A percentile compares a stretch with the other conserved stretches of the same genome.
phyloP scores from a whole-genome alignment of 1,140 invertebrate species.

The Ladona fulva region DNA sequence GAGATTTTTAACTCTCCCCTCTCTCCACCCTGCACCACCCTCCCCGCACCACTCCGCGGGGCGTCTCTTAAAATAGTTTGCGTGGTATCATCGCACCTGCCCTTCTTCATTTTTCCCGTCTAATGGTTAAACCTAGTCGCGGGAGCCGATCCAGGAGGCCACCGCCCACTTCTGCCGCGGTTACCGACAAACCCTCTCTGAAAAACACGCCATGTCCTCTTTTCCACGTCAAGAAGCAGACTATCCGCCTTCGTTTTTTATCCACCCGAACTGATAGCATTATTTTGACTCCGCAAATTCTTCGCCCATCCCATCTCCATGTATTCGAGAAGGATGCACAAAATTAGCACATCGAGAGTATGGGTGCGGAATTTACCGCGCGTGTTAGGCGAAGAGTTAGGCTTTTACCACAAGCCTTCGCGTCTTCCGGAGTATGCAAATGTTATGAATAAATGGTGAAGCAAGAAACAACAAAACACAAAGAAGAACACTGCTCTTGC shows the following conservation, averaged over 20 bases:
- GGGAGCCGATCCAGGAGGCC: neutral
- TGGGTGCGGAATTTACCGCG: neutral
- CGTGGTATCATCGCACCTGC: neutral
- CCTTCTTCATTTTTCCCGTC: conserved; percentile 8
- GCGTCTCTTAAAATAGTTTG: neutral
- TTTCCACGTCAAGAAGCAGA: neutral
- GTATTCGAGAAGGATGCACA: neutral
- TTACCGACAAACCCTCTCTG: neutral
- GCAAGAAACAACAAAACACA: too few species aligned
- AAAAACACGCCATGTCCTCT: neutral
- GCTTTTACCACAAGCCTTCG: too few species aligned
- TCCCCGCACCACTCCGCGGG: neutral
- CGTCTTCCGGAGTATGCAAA: too few species aligned
- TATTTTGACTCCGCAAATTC: neutral
- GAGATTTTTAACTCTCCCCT: too few species aligned
- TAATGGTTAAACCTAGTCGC: conserved; percentile 1
- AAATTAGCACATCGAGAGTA: neutral
- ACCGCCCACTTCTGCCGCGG: neutral
- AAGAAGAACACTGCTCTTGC: too few species aligned
- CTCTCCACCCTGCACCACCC: neutral
- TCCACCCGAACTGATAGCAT: neutral
- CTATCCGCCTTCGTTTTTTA: neutral
- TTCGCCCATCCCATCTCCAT: neutral
- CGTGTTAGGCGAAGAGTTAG: too few species aligned
- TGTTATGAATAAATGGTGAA: too few species aligned